Conservation (phyloP, 2,797 vertebrate genomes). For the Ctenosaura bakeri region DNA sequence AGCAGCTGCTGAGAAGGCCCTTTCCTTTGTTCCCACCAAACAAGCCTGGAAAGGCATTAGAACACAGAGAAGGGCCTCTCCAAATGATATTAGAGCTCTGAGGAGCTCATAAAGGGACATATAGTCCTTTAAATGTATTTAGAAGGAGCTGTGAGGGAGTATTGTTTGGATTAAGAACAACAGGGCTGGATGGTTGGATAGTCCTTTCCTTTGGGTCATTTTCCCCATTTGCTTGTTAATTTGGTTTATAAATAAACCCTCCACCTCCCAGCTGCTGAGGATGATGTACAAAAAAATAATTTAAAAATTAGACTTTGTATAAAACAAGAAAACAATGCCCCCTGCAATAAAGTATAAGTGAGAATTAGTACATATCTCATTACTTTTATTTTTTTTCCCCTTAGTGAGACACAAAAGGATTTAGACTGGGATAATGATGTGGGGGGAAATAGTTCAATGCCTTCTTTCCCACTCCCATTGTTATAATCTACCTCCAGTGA, state of each 20-base stretch:
- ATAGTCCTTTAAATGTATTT: background rate
- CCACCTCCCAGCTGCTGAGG: background rate
- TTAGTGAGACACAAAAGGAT: background rate
- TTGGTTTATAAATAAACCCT: background rate
- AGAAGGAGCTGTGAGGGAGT: background rate
- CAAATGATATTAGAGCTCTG: too few species aligned
- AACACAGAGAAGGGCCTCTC: too few species aligned
- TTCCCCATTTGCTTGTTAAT: background rate
- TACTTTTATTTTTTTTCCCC: background rate
- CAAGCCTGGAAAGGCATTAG: too few species aligned
- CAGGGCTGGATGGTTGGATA: background rate
- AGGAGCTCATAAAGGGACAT: too few species aligned
- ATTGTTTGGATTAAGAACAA: background rate
- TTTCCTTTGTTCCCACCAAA: too few species aligned
- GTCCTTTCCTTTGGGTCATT: background rate
- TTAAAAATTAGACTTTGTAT: background rate
- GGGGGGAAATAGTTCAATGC: background rate
- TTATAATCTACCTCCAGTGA: background rate
- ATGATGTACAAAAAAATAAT: background rate
- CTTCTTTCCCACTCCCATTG: too few species aligned
- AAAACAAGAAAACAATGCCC: background rate
- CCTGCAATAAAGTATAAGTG: background rate
- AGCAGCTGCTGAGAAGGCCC: too few species aligned
- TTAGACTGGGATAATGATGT: background rate
- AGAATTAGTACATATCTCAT: background rate